Evolutionary conservation across 2,888 invertebrate genomes (phyloP), one percentile per base, ranked within the genome.

Genomic region (Sisyra terminalis): DNA sequence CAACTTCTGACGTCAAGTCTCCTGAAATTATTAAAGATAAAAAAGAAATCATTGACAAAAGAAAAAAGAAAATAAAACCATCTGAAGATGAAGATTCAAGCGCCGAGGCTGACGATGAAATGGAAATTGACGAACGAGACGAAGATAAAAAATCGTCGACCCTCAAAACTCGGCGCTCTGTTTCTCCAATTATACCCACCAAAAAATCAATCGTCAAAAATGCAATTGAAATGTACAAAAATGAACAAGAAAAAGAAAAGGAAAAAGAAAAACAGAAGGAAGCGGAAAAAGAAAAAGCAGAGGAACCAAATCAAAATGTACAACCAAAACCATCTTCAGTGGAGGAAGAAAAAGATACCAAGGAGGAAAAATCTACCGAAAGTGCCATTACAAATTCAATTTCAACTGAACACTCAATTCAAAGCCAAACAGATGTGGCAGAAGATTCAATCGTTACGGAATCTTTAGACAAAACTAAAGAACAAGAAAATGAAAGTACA

Each of bases 61-160:
- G 46, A 51, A 61, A 57, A 47, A 61, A 57, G 48, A 58, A 55
- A 29, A 63, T 51, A 49, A 59, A 55, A 51, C 62, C 55, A 48
- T 66, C 67, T 0, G 69, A 67, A 31, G 73, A 65, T 29, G 74
- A 74, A 55, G 75, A 75, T 54, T 75, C 74, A 0, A 73, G 73
- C 6, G 74, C 74, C 1, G 75, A 75, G 54, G 75, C 75, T 17
- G 75, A 75, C 51, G 75, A 75, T 55, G 75, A 76, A 55, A 74
- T 75, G 75, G 75, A 75, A 48, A 71, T 71, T 29, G 74, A 74
- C 45, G 73, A 73, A 54, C 60, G 66, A 4, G 70, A 71, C 32
- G 24, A 24, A 24, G 65, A 68, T 38, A 64, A 60, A 43, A 57
- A 62, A 42, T 24, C 24, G 3, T 57, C 60, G 11, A 39, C 37